phyloP scores from a whole-genome alignment of 2,113 vertebrate species.

The Scalopus aquaticus region DNA sequence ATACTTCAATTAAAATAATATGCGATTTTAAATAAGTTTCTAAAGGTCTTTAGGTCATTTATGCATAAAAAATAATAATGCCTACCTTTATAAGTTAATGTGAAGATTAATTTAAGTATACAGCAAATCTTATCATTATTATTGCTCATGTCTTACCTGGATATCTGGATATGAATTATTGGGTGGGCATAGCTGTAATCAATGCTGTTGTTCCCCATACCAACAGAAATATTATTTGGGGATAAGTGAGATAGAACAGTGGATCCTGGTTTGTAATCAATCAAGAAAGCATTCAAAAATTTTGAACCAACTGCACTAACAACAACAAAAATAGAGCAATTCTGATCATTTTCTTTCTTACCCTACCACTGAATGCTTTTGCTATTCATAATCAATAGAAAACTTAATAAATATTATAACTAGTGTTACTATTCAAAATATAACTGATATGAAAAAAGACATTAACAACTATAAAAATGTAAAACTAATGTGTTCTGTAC shows the following conservation, averaged over 20 bases:
- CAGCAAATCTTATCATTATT: neutral
- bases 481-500: neutral
- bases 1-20: too few species aligned
- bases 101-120: neutral
- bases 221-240: neutral
- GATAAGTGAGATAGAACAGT: neutral
- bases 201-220: neutral
- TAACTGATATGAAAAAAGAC: neutral
- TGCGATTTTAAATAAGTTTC: neutral
- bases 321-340: neutral
- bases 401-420: neutral
- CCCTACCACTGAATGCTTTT: neutral
- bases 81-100: neutral
- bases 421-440: neutral
- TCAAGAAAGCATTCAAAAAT: neutral
- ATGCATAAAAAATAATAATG: neutral
- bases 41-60: neutral
- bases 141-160: neutral
- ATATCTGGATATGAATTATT: neutral
- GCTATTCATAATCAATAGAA: neutral
- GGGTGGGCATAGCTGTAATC: neutral
- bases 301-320: neutral
- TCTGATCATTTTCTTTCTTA: neutral
- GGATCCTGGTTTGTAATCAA: neutral
- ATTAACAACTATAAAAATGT: constrained; percentile 1